Evolutionary conservation across 2,113 vertebrate species (phyloP), one percentile per base, ranked within the genome.

Genomic region (Callipepla californica): DNA sequence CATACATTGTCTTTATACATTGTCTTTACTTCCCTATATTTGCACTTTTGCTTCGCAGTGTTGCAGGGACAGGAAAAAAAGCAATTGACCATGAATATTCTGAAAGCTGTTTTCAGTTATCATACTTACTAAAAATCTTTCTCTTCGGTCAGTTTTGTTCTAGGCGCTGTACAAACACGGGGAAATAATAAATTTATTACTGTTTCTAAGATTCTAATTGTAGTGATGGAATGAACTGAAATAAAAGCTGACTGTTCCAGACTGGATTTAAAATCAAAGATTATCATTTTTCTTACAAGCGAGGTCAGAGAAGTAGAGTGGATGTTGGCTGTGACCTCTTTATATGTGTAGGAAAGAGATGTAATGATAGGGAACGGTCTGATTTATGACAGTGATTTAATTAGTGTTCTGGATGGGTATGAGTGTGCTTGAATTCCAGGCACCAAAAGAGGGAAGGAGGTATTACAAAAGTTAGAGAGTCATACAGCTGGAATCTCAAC

Each of bases 241-340:
- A 15, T 57, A 55, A 47, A 38, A 89, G 14, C 26, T 53, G 51
- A 53, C 26, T 53, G 51, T 15, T 4, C 26, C 30, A 73, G 20
- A 8, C 13, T 76, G n/a, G 1, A 50, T 80, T 79, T 89, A 66
- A 76, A 76, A 15, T 4, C 45, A 66, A 34, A 18, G 0, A 7
- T 83, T 4, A 14, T 59, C 0, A 11, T 89, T 72, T 73, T 8
- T 89, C 1, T n/a, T 85, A 8, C 2, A 38, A 68, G 30, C 21
- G 15, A 72, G 32, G 83, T 14, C 8, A 55, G 28, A 80, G 17
- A 47, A 73, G 23, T 26, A 26, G 36, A 73, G 15, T 53, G 28
- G 4, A 1, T 0, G 1, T 53, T 91, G 17, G 7, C 28, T 14
- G 4, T 8, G 2, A n/a, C 25, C 4, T 89, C 38, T 1, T 0